Evolutionary conservation across 2,888 invertebrate genomes (phyloP), one percentile per base, ranked within the genome.

Genomic region (Ecdyonurus torrentis): DNA sequence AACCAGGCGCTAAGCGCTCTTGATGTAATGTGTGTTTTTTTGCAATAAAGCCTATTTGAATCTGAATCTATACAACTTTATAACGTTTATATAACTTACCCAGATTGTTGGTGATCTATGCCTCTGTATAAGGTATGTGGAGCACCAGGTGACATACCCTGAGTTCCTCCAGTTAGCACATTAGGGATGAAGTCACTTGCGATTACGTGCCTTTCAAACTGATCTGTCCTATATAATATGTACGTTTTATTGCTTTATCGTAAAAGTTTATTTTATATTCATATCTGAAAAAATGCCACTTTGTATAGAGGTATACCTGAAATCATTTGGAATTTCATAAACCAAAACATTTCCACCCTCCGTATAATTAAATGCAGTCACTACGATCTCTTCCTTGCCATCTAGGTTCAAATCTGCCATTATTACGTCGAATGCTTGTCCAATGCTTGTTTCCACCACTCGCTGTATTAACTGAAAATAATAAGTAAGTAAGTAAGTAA

Each of bases 141-240:
- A 2, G 67, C 66, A 20, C 70, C 70, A 1, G 71, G 71, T 5
- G 70, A 68, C 71, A 71, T 71, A 23, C 66, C 64, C 59, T 69
- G 66, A n/a, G 67, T 68, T 5, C 67, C 68, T 10, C 68, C 64
- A 55, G 68, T 67, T 10, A 59, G 37, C n/a, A n/a, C n/a, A 64
- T 69, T 68, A 10, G 70, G 69, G 3, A 61, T 66, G 63, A 71
- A 71, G 5, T 66, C 67, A 63, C 68, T 67, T 5, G 70, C 70
- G 15, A 70, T 64, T 20, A 65, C 66, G 61, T 67, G 66, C 60
- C 66, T 66, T 1, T 61, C 37, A 55, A 66, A 67, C 50, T 50
- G 10, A 18, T 50, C 50, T 7, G 50, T 50, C n/a, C n/a, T n/a
- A n/a, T n/a, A n/a, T n/a, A n/a, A n/a, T n/a, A n/a, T n/a, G n/a